A percentile compares a stretch with the other conserved stretches of the same genome.
These are phyloP conservation scores for Sympetrum striolatum DNA, from an alignment of 2,888 invertebrate genomes.

Conservation along the genomic window DNA sequence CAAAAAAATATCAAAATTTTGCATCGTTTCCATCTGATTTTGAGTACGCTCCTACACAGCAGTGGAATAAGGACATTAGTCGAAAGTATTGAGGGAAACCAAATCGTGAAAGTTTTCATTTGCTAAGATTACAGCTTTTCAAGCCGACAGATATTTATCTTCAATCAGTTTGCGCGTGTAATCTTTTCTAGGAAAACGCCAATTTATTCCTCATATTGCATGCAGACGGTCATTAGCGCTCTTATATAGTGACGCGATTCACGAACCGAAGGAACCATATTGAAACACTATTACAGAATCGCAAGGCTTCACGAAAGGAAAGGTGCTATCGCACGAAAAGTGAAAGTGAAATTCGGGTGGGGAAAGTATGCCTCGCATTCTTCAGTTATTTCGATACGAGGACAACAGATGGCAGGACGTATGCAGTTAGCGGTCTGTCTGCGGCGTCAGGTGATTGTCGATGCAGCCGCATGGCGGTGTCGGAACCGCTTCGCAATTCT, in stretches of 20 bases:
- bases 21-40: no score
- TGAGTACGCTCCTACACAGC: no score
- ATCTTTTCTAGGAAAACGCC: no score
- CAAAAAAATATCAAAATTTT: no score
- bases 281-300: not conserved
- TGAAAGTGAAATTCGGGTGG: conserved; percentile 27
- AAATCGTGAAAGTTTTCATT: no score
- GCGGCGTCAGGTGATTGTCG: not conserved
- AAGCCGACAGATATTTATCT: no score
- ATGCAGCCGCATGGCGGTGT: not conserved
- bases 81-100: no score
- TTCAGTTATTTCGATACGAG: not conserved
- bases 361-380: not conserved
- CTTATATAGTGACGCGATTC: not conserved
- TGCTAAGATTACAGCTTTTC: no score
- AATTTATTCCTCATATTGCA: no score
- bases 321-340: conserved; percentile 1
- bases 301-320: conserved; percentile 23
- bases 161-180: no score
- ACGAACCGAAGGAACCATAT: not conserved
- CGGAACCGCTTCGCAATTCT: not conserved
- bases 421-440: not conserved
- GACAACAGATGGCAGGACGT: not conserved
- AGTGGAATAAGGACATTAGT: no score
- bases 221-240: no score